Base-by-base conservation (phyloP, 2,888 invertebrate genomes). In the Patella ulyssiponensis region DNA sequence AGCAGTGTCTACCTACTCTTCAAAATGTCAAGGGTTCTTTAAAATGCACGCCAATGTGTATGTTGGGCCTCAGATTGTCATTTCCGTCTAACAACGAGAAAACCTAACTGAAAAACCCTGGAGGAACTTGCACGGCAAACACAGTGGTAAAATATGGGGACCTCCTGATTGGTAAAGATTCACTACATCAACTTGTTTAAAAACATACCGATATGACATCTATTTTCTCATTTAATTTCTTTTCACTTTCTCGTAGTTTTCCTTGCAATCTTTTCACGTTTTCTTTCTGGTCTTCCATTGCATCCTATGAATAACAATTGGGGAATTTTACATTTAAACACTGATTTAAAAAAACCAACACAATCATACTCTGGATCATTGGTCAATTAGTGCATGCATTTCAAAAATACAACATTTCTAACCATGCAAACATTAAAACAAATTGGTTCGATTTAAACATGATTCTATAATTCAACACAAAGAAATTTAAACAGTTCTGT, bases 211-310 rank as follows among this genome's bases (percentile, higher is more conserved):
- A 84, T 51, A 86, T 80, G 79, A 84, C 81, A 14, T 81, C 76
- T 56, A 80, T 80, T 69, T 84, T 86, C 12, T 81, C 75, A 14
- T 77, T 58, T 2, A 85, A 51, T 7, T 79, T 78, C 11, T 76
- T 53, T 44, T 82, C 77, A 72, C 83, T 81, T 11, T 84, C 81
- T 14, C 72, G 74, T 15, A 81, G 71, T 53, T 81, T 83, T 12
- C 73, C 76, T 78, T 82, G 64, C 71, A 86, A 56, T 51, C 81
- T 81, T 44, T 78, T 77, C 44, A 86, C 52, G 1, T 77, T 80
- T 53, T 81, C 79, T 44, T 71, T 83, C 64, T 86, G 84, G 69
- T 88, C 88, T 20, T 87, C 87, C 14, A 86, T 81, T n/a, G 79
- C 83, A 79, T 88, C 86, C 86, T 87, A 73, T 52, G 44, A 44